Base-by-base conservation (phyloP, 2,113 vertebrate genomes). In the Eptatretus burgeri region DNA sequence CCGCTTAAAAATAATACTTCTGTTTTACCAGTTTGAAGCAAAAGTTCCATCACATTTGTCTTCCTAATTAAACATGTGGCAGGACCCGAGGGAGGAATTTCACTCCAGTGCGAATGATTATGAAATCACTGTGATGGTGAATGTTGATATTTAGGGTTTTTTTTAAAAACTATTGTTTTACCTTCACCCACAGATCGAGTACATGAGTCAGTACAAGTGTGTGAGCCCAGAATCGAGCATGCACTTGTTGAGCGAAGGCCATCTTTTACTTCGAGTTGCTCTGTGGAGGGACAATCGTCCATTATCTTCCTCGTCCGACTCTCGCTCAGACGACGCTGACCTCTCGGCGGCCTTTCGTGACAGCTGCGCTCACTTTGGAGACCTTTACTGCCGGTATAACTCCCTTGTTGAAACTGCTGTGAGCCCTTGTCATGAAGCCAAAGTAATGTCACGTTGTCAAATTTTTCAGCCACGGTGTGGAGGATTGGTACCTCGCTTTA, bases 401-500 rank as follows among this genome's bases (percentile, higher is more conserved):
- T n/a, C 56, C n/a, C 12, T n/a, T 9, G 9, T 12, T 20, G 2
- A n/a, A 60, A 60, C 56, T 12, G 56, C 56, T 17, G 27, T 41
- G 27, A 41, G 27, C 3, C 27, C 27, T 41, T 41, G 7, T 41
- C 27, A 41, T 41, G 27, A 5, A 41, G 52, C 13, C 2, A 17
- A 60, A 60, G 56, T 20, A 9, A 60, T 60, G 56, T 60, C n/a
- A 11, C 13, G 56, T n/a, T 60, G 13, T 60, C 14, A 56, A 56
- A n/a, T 60, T n/a, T 60, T 60, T n/a, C 19, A 60, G 56, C 12
- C 56, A 17, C 56, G 20, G n/a, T 20, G 56, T 60, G 56, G 56
- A 60, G n/a, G 56, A 60, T 19, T 60, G 56, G 56, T 19, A 20
- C n/a, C 56, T 60, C n/a, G 56, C 56, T n/a, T 60, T 60, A 20